phyloP scores from a whole-genome alignment of 1,140 invertebrate species.

The Diachasma alloeum region DNA sequence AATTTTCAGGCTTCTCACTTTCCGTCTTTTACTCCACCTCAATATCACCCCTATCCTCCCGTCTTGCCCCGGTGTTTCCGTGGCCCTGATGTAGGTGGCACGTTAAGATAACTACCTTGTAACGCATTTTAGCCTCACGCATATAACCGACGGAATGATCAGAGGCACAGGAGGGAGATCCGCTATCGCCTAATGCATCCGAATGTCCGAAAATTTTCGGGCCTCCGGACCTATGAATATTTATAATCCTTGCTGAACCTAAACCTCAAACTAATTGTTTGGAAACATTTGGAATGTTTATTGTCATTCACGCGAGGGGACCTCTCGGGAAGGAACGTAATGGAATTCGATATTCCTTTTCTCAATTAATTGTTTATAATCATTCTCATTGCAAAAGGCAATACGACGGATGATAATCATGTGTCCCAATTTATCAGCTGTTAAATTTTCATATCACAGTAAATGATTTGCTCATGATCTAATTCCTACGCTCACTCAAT shows the following conservation, averaged over 20 bases:
- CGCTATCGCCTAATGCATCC: slow-evolving; percentile 49
- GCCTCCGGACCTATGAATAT: neutral
- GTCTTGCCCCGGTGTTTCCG: neutral
- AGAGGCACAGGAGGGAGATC: slow-evolving; percentile 41
- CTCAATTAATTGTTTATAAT: too few relatives aligned
- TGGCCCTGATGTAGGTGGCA: slow-evolving; percentile 36
- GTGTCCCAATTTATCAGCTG: too few relatives aligned
- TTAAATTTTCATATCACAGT: too few relatives aligned
- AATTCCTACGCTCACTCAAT: too few relatives aligned
- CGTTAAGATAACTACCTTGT: slow-evolving; percentile 52
- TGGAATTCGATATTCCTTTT: too few relatives aligned
- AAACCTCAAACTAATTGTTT: neutral
- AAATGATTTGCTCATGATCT: too few relatives aligned
- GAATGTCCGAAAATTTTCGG: slow-evolving; percentile 16
- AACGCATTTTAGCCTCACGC: slow-evolving; percentile 41
- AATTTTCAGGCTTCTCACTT: slow-evolving; percentile 35
- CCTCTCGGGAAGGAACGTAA: neutral
- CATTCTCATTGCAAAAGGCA: too few relatives aligned
- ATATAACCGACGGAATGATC: neutral
- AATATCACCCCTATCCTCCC: neutral
- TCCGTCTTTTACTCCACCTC: slow-evolving; percentile 7
- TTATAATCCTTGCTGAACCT: neutral
- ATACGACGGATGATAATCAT: too few relatives aligned
- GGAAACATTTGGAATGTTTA: neutral
- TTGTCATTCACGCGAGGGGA: neutral